phyloP scores from a whole-genome alignment of 2,113 vertebrate species.

The Plestiodon gilberti region DNA sequence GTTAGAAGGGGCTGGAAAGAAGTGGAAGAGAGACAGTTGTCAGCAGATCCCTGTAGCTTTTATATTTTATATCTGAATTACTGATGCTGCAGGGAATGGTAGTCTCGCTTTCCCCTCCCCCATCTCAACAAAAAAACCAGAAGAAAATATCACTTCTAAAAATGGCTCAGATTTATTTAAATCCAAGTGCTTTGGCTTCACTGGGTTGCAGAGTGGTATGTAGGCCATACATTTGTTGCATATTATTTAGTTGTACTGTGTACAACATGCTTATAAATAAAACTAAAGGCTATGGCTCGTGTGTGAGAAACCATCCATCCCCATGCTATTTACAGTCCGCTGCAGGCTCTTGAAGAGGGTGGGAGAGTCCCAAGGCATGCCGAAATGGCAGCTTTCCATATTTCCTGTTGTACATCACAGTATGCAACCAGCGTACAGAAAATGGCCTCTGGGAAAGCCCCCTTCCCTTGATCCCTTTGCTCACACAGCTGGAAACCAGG shows the following conservation, averaged over 20 bases:
- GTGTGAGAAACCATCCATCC: neutral
- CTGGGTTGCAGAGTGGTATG: neutral
- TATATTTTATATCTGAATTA: neutral
- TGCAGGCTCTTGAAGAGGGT: neutral
- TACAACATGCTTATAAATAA: neutral
- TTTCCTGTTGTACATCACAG: neutral
- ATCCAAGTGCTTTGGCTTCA: neutral
- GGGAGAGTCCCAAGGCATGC: neutral
- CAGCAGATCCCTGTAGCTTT: neutral
- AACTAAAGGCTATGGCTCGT: neutral
- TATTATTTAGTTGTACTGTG: neutral
- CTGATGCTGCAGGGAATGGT: neutral
- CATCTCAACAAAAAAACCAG: no score
- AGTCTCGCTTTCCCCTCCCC: neutral
- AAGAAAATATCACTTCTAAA: neutral
- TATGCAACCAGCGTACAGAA: neutral
- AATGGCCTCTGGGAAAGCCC: neutral
- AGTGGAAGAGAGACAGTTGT: neutral
- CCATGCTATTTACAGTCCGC: neutral
- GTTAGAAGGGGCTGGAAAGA: neutral
- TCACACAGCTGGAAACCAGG: neutral
- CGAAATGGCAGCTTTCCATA: neutral
- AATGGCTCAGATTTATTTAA: neutral
- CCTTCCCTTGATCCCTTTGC: neutral
- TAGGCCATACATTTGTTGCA: neutral